Evolutionary conservation across 1,140 invertebrate species (phyloP), one percentile per base, ranked within the genome.

Genomic region (Pseudoatta argentina): DNA sequence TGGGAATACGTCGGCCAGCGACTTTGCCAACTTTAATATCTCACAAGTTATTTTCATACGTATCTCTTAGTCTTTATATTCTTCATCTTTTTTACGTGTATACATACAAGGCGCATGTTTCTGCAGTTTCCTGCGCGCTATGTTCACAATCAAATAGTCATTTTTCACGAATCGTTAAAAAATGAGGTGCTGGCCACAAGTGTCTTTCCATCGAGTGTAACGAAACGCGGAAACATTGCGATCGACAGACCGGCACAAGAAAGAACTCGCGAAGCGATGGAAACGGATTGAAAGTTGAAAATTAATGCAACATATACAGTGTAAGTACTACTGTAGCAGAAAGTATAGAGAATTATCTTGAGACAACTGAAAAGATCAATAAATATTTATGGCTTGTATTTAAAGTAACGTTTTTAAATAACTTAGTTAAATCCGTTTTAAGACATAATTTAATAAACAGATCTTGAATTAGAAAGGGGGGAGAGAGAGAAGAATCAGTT

Each of bases 21-120:
- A 89, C 53, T 89, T 81, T 59, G 69, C 87, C 63, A 81, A 89
- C 83, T 89, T 88, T 88, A 89, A 88, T 88, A 82, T 78, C 83
- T 89, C 83, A n/a, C 69, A 72, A 89, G 63, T 89, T 89, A 86
- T 88, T 82, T 83, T 86, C 64, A 24, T 88, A 86, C 61, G 61
- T 67, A 88, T 88, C 81, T 73, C 14, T 61, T 12, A 18, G 7
- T 39, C 24, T 48, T 2, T 21, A 27, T 12, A 63, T 14, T 18
- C 71, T n/a, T 16, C 39, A 18, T 72, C 39, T 61, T 48, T 82
- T 48, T 73, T 30, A n/a, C 39, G 34, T 16, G 16, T 7, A 2
- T 16, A 39, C 30, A 18, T 27, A 5, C 39, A 61, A 48, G 44
- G 59, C 24, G 21, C 5, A 10, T 7, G 27, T 51, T 30, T 27